Conservation (phyloP, 2,888 invertebrate genomes). For the Iphiclides podalirius region DNA sequence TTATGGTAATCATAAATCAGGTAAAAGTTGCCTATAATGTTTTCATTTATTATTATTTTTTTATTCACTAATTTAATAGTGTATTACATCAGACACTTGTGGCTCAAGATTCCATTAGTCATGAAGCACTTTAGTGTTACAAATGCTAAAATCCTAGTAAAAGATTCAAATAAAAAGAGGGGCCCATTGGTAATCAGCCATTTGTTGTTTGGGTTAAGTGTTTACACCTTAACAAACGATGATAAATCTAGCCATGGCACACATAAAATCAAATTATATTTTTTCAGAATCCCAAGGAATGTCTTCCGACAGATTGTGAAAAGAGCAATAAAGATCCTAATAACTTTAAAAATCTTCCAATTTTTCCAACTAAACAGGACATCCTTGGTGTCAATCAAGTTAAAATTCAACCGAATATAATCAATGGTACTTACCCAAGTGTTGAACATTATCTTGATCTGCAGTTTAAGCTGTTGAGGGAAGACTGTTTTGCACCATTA, state of each 20-base stretch:
- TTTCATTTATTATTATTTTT: neutral
- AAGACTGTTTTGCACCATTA: constrained; percentile 89
- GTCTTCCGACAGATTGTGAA: constrained; percentile 1
- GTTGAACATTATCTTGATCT: constrained; percentile 87
- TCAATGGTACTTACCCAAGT: constrained; percentile 81
- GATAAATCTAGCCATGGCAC: too few relatives aligned
- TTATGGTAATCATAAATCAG: constrained; percentile 39
- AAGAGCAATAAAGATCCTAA: constrained; percentile 34
- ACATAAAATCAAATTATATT: too few relatives aligned
- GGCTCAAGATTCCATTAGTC: too few relatives aligned
- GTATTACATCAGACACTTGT: neutral
- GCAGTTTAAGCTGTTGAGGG: constrained; percentile 88
- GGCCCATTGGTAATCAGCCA: too few relatives aligned
- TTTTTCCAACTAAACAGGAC: constrained; percentile 74
- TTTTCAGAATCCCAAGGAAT: constrained; percentile 13
- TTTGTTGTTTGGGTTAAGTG: too few relatives aligned
- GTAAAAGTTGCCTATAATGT: constrained; percentile 37
- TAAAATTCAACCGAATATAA: constrained; percentile 74
- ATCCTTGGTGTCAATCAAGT: constrained; percentile 68
- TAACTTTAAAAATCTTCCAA: constrained; percentile 53
- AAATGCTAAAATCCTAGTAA: too few relatives aligned
- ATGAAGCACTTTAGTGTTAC: too few relatives aligned
- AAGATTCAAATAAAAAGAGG: too few relatives aligned
- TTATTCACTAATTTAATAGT: constrained; percentile 8
- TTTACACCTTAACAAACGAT: too few relatives aligned